Conservation (phyloP, 2,797 vertebrate species). For the Florisuga fusca region DNA sequence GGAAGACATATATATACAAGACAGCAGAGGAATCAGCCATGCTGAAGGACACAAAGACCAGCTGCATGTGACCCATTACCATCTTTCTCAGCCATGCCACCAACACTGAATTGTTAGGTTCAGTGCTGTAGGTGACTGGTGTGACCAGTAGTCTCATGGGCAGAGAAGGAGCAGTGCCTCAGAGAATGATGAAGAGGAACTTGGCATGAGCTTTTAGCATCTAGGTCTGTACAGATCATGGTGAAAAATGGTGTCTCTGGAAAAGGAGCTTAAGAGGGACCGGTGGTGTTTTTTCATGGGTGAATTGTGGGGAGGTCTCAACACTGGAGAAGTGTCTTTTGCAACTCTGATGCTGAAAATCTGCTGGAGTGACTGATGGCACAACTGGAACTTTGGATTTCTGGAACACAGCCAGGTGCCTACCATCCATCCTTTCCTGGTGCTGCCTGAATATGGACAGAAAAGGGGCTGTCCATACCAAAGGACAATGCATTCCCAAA, state of each 20-base stretch:
- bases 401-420: background rate
- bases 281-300: background rate
- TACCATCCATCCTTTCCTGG: background rate
- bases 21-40: constrained; percentile 78
- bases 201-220: background rate
- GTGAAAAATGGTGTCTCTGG: background rate
- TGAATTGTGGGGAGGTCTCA: background rate
- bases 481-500: background rate
- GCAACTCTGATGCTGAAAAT: background rate
- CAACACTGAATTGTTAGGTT: constrained; percentile 79
- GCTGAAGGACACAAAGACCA: constrained; percentile 44
- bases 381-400: background rate
- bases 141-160: background rate
- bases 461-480: background rate
- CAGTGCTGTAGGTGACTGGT: constrained; percentile 70
- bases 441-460: background rate
- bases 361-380: background rate
- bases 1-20: constrained; percentile 74
- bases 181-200: background rate
- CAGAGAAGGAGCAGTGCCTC: background rate
- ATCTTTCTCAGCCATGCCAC: constrained; percentile 76
- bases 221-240: background rate
- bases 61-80: constrained; percentile 76
- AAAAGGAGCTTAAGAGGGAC: background rate
- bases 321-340: background rate